Evolutionary conservation across 2,888 invertebrate species (phyloP).

Genomic region (Thereva unica): DNA sequence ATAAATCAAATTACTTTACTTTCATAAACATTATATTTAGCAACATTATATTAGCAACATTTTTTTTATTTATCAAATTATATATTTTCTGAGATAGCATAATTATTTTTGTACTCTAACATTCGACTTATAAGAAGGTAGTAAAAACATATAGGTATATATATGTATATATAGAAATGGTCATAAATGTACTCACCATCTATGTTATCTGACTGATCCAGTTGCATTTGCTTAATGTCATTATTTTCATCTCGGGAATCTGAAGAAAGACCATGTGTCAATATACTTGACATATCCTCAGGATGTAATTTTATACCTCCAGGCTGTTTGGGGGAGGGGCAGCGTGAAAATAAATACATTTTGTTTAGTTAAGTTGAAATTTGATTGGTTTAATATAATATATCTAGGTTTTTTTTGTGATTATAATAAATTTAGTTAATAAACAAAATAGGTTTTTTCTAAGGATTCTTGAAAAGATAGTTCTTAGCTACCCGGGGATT

Average conservation of each 20-base stretch:
- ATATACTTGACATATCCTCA: slow-evolving; percentile 67
- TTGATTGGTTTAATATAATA: background rate
- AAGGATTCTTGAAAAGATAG: too few species aligned
- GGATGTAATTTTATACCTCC: slow-evolving; percentile 57
- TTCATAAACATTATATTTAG: too few species aligned
- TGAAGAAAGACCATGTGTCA: slow-evolving; percentile 64
- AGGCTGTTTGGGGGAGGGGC: slow-evolving; percentile 40
- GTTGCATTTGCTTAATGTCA: slow-evolving; percentile 62
- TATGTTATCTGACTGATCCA: slow-evolving; percentile 74
- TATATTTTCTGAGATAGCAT: too few species aligned
- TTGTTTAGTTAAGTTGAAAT: slow-evolving; percentile 1
- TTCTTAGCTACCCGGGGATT: too few species aligned
- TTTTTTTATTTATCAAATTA: too few species aligned
- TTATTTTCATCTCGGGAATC: slow-evolving; percentile 62
- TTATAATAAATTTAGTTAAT: background rate
- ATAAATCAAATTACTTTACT: too few species aligned
- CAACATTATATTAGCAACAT: too few species aligned
- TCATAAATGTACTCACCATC: slow-evolving; percentile 66
- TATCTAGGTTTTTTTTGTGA: background rate
- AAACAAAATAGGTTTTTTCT: background rate
- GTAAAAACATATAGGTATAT: slow-evolving; percentile 23
- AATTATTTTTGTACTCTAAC: slow-evolving; percentile 11
- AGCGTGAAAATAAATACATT: slow-evolving; percentile 4
- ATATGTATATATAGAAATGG: too few species aligned
- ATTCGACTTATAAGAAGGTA: slow-evolving; percentile 25